Base-by-base conservation (phyloP, 1,140 invertebrate genomes). In the Lucilia cuprina region DNA sequence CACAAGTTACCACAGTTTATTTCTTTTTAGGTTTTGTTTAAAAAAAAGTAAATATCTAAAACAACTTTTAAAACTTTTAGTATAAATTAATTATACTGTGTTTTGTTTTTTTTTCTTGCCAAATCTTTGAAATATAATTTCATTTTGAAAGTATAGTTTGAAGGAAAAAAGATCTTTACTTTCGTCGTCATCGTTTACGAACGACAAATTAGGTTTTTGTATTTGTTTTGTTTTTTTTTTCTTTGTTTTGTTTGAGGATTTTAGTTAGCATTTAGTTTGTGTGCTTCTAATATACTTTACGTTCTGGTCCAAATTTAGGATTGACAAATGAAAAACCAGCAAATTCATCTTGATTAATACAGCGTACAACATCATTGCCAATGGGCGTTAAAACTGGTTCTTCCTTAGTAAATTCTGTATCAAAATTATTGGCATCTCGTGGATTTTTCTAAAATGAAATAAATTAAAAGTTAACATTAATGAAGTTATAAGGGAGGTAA, bases 341-440 rank as follows among this genome's bases (percentile, higher is more conserved):
- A 93, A 99, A 99, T 92, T 99, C 98, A 87, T 99, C 98, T 92
- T 94, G 93, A 93, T 99, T 99, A 89, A 99, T 99, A 86, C 96
- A 96, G 85, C 96, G 94, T 75, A 99, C 93, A 84, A 98, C 95
- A 88, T 98, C 97, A 47, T 95, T 92, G 87, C 98, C 96, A 65
- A 99, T 95, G 10, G 98, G 98, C 21, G 99, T 99, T 83, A 99
- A 93, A 21, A 96, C 94, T 7, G 99, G 98, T 87, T 99, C 98
- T 92, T 99, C 99, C 92, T 98, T 98, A 9, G 99, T 99, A 91
- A 99, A 99, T 93, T 99, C 99, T 14, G 98, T 95, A 92, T 99
- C 99, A 93, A 99, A 99, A 93, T 99, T 99, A 86, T 97, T 94
- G 74, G 98, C 98, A 92, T 99, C 99, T 90, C 97, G 97, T 93